phyloP scores from a whole-genome alignment of 30 jellyfish, hydroid and myxozoan genomes.

The Nemopilema nomurai region DNA sequence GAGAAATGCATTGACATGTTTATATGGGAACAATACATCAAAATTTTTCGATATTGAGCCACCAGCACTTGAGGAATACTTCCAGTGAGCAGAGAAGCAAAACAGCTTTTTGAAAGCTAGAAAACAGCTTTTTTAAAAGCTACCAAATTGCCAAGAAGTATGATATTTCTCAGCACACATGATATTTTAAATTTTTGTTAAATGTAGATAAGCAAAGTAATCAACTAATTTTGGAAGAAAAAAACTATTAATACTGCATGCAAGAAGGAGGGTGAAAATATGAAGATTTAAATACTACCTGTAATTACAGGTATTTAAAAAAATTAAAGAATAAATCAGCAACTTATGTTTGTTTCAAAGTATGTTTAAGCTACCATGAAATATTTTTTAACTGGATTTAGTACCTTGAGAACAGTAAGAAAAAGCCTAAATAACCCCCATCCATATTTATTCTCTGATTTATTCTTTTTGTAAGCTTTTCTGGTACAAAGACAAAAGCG shows the following conservation, averaged over 20 bases:
- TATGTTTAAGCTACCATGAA: no score
- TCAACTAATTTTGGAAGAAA: not conserved
- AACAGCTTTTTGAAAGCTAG: not conserved
- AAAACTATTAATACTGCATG: not conserved
- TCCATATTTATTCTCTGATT: no score
- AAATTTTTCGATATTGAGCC: conserved; percentile 56
- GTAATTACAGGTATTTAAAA: not conserved
- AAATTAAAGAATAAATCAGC: not conserved
- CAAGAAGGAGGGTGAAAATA: not conserved
- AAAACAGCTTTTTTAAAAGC: not conserved
- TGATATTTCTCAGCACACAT: not conserved
- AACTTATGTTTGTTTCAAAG: no score
- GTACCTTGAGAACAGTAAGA: no score
- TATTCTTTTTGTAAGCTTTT: no score
- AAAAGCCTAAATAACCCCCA: no score
- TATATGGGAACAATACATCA: conserved; percentile 67
- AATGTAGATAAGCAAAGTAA: not conserved
- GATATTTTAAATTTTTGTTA: no score
- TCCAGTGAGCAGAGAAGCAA: not conserved
- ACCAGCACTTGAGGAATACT: conserved; percentile 50
- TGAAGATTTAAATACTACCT: not conserved
- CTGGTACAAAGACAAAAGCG: no score
- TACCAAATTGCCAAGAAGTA: not conserved
- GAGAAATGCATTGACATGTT: conserved; percentile 64
- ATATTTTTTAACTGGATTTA: no score